Evolutionary conservation across 2,797 vertebrate genomes (phyloP).

Genomic region (Picus viridis): DNA sequence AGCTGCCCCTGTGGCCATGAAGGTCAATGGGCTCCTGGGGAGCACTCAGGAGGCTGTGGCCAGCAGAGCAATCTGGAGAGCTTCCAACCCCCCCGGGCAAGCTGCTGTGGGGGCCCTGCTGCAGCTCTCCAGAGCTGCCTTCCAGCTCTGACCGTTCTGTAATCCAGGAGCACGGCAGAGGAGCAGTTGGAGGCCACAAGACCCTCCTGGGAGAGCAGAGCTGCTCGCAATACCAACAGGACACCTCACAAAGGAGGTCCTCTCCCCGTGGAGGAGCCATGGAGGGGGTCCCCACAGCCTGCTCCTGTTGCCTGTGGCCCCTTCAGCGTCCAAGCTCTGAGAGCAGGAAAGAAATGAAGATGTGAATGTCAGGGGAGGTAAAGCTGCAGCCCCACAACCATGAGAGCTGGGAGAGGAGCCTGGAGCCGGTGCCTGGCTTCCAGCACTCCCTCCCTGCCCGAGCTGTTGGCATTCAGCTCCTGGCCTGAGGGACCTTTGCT

Average conservation of each 20-base stretch:
- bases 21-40: too few species aligned
- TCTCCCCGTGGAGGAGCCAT: neutral
- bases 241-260: neutral
- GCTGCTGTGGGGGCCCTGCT: too few species aligned
- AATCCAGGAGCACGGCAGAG: neutral
- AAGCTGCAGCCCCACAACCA: neutral
- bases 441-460: neutral
- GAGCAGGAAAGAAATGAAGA: neutral
- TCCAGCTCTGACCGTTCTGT: too few species aligned
- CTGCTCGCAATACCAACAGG: neutral
- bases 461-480: neutral
- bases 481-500: accelerated
- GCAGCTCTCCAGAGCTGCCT: too few species aligned
- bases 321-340: neutral
- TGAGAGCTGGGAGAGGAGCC: accelerated
- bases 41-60: too few species aligned
- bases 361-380: neutral
- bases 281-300: neutral
- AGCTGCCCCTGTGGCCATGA: too few species aligned
- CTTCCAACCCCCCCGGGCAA: too few species aligned
- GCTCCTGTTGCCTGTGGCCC: neutral
- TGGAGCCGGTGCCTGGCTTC: neutral
- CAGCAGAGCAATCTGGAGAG: too few species aligned
- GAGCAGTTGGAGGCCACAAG: neutral
- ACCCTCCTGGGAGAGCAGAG: neutral